A percentile compares a stretch with the other conserved stretches of the same genome.
Conservation (phyloP, 53 echinoderm and acorn worm genomes). For the Holothuria leucospilota region DNA sequence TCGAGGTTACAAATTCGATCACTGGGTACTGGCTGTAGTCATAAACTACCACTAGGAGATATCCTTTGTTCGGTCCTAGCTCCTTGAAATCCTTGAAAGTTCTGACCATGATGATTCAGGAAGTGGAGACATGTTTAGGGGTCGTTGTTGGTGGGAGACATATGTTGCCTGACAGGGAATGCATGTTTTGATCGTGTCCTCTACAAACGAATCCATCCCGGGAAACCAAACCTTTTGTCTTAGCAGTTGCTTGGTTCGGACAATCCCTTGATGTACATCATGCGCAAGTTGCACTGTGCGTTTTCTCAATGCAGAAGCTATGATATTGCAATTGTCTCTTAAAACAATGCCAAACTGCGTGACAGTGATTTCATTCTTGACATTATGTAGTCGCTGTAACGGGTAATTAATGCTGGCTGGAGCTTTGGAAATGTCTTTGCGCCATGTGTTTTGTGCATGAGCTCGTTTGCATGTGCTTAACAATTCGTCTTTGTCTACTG, state of each 20-base stretch:
- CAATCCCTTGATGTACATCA: constrained; percentile 64
- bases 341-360: constrained; percentile 62
- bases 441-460: no score
- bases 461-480: constrained; percentile 64
- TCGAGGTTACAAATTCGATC: no score
- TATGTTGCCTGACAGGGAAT: constrained; percentile 65
- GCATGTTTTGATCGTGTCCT: constrained; percentile 57
- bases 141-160: constrained; percentile 12
- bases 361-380: constrained; percentile 57
- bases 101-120: constrained; percentile 44
- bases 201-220: constrained; percentile 62
- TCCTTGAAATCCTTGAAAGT: constrained; percentile 55
- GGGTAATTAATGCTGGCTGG: constrained; percentile 1
- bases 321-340: constrained; percentile 70
- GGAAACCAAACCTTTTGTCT: no score
- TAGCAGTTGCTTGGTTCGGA: no score
- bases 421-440: constrained; percentile 34
- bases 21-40: no score
- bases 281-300: constrained; percentile 61
- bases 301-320: constrained; percentile 59
- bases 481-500: constrained; percentile 14
- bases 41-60: no score
- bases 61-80: no score
- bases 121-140: constrained; percentile 57
- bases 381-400: no score